Evolutionary conservation across 2,888 invertebrate species (phyloP).

Genomic region (Ametastegia equiseti): DNA sequence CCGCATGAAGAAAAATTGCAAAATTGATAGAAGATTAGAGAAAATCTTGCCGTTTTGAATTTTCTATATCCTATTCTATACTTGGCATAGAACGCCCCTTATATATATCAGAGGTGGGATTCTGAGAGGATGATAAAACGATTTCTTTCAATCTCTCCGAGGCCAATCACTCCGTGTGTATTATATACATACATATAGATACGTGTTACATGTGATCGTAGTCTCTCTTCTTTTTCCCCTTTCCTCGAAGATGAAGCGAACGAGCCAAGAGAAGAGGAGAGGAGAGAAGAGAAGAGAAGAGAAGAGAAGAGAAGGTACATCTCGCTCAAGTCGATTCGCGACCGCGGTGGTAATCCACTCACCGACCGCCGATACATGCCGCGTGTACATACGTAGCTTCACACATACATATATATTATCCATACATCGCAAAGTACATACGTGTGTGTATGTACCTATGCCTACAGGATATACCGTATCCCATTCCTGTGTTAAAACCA

Average conservation of each 20-base stretch:
- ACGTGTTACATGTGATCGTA: slow-evolving; percentile 5
- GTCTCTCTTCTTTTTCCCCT: neutral
- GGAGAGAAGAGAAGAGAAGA: neutral
- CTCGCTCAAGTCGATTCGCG: slow-evolving; percentile 42
- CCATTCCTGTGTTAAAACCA: slow-evolving; percentile 36
- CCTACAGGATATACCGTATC: no score
- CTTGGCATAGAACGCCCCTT: slow-evolving; percentile 3
- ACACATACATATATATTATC: neutral
- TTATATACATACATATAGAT: neutral
- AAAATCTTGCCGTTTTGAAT: no score
- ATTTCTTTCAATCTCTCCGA: slow-evolving; percentile 7
- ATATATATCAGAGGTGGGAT: slow-evolving; percentile 18
- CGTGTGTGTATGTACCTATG: neutral
- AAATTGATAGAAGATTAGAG: no score
- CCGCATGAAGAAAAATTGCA: no score
- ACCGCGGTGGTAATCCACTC: slow-evolving; percentile 44
- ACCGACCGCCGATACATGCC: slow-evolving; percentile 34
- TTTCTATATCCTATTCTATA: neutral
- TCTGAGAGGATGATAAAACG: slow-evolving; percentile 17
- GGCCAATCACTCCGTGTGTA: slow-evolving; percentile 3
- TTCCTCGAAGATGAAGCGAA: neutral
- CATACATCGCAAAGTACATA: neutral
- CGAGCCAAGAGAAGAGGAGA: neutral
- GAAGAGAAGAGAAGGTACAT: neutral
- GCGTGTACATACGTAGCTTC: neutral